These are phyloP conservation scores for Vulpes vulpes DNA, from an alignment of 2,113 vertebrate species.

Conservation along the genomic window DNA sequence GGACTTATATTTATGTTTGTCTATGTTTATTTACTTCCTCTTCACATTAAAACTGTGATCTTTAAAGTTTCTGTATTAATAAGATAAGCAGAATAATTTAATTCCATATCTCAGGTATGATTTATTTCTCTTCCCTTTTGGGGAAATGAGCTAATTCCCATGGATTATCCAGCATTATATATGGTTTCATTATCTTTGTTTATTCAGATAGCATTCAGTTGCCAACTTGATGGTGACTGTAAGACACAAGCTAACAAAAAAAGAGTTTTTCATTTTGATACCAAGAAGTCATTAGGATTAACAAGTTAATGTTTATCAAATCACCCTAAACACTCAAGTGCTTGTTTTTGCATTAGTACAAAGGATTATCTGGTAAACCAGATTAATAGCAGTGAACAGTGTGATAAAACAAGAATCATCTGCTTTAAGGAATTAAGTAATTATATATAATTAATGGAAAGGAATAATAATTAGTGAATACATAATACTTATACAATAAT, in stretches of 20 bases:
- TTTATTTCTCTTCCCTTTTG: constrained; percentile 45
- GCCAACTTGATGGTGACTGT: not conserved
- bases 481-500: constrained; percentile 76
- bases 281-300: constrained; percentile 74
- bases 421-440: constrained; percentile 79
- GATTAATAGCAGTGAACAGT: constrained; percentile 72
- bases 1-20: constrained; percentile 23
- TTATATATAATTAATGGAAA: constrained; percentile 80
- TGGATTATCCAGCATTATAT: not conserved
- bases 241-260: constrained; percentile 48
- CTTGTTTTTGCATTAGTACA: constrained; percentile 50
- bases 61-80: constrained; percentile 57
- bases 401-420: constrained; percentile 72
- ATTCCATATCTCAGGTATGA: constrained; percentile 20
- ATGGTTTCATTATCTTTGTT: constrained; percentile 68
- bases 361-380: constrained; percentile 74
- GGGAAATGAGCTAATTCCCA: constrained; percentile 26
- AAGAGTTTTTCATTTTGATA: constrained; percentile 62
- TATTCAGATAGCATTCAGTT: constrained; percentile 59
- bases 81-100: constrained; percentile 46
- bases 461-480: constrained; percentile 78
- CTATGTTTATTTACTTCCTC: constrained; percentile 31
- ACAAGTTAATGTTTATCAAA: constrained; percentile 70
- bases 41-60: constrained; percentile 26
- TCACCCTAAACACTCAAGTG: constrained; percentile 66